phyloP scores from a whole-genome alignment of 2,888 invertebrate genomes.

The Blastobasis adustella region DNA sequence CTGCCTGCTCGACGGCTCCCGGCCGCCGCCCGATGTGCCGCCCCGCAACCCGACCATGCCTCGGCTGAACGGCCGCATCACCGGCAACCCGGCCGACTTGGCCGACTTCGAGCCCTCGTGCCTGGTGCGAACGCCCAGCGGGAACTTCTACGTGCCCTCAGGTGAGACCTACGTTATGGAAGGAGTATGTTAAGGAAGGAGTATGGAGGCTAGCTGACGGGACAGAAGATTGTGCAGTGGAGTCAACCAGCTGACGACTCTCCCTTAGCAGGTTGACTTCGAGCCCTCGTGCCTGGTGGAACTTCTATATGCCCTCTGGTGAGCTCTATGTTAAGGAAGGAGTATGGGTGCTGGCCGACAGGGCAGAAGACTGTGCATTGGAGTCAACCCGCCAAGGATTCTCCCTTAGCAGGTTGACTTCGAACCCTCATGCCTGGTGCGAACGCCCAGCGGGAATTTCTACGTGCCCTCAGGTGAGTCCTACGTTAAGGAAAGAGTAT shows the following conservation, averaged over 20 bases:
- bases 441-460: constrained; percentile 94
- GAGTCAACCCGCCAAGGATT: no score
- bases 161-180: constrained; percentile 55
- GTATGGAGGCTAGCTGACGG: no score
- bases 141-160: constrained; percentile 95
- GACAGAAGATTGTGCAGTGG: no score
- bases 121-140: constrained; percentile 92
- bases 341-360: no score
- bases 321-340: no score
- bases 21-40: constrained; percentile 92
- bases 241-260: no score
- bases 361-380: no score
- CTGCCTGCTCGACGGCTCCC: constrained; percentile 89
- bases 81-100: constrained; percentile 85
- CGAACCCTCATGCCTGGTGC: constrained; percentile 92
- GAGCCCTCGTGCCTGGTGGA: constrained; percentile 94
- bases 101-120: constrained; percentile 92
- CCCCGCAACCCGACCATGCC: constrained; percentile 91
- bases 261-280: constrained; percentile 77
- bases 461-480: constrained; percentile 88
- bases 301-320: constrained; percentile 92
- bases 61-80: constrained; percentile 91
- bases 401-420: no score
- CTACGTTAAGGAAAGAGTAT: no score
- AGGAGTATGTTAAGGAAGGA: no score